Base-by-base conservation (phyloP, 2,113 vertebrate species). In the Felis chaus region DNA sequence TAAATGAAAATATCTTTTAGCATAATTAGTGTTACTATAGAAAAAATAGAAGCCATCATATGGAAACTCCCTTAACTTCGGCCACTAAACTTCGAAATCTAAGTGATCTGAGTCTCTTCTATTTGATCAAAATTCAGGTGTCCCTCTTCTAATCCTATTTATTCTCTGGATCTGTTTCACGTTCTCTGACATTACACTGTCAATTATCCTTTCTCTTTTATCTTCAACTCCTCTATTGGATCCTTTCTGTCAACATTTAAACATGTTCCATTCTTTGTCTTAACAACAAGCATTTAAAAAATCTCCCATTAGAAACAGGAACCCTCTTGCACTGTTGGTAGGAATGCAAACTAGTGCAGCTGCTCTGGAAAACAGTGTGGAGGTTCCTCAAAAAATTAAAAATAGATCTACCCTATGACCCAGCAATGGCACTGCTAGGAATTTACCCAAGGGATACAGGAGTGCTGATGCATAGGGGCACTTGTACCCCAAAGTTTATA, bases 81-180 rank as follows among this genome's bases (percentile, higher is more conserved):
- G 81, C 57, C 7, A 73, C 33, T 73, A 53, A 84, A 41, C 41
- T 91, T 89, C 53, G 19, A 90, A 36, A 45, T 87, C 68, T 74
- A 66, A 92, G 18, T 41, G 36, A n/a, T 29, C 41, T 48, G 68
- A 84, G 74, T 50, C 12, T 45, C 48, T 92, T 78, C 55, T 8
- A 12, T 41, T 39, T 0, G 10, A 21, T 82, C n/a, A 29, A 65
- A 74, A 89, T 65, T 69, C 29, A 41, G 4, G 16, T 66, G 31
- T 88, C 36, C 21, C 73, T 92, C 92, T 94, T 82, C 36, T 89
- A 66, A 48, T 18, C 61, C 33, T 39, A 16, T 79, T 23, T 80
- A 31, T 88, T 82, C 87, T 94, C 55, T 90, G 76, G n/a, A 65
- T 95, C 74, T 83, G 66, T 88, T 94, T 76, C 8, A n/a, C 41